A percentile compares a stretch with the other conserved stretches of the same genome.
These are phyloP conservation scores for Brachionus plicatilis DNA, from an alignment of 1,140 invertebrate species.

Conservation along the genomic window DNA sequence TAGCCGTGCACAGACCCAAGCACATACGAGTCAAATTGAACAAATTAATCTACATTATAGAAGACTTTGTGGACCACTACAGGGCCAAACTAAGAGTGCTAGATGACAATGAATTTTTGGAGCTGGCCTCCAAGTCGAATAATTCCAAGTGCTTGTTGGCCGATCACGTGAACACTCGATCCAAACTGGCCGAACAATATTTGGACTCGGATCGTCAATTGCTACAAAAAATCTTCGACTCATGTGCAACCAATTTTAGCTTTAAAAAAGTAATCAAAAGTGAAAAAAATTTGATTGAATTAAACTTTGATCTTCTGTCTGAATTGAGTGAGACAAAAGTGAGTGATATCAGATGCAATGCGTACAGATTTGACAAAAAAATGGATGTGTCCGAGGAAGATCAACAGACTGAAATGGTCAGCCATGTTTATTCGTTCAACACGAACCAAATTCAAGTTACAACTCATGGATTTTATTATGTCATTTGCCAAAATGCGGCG, in stretches of 20 bases:
- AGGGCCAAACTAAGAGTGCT: neutral
- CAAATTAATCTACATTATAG: neutral
- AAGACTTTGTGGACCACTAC: neutral
- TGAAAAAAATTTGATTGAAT: neutral
- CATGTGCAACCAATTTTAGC: neutral
- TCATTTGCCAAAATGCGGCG: neutral
- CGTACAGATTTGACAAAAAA: slow-evolving; percentile 5
- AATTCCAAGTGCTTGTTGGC: neutral
- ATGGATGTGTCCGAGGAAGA: neutral
- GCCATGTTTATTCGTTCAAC: neutral
- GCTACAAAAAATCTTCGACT: neutral
- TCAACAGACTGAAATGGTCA: neutral
- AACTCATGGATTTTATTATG: slow-evolving; percentile 10
- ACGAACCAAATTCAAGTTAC: neutral
- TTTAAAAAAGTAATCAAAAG: neutral
- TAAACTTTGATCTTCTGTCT: neutral
- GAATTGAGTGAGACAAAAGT: neutral
- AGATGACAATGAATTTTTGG: neutral
- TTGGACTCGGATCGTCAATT: neutral
- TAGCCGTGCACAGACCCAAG: neutral
- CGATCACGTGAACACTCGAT: neutral
- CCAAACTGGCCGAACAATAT: neutral
- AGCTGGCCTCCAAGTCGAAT: neutral
- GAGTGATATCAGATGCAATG: neutral
- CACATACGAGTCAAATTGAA: neutral